A percentile compares a stretch with the other conserved stretches of the same genome.
These are phyloP conservation scores for Onychomys leucogaster DNA, from an alignment of 2,797 vertebrate genomes.

Conservation along the genomic window DNA sequence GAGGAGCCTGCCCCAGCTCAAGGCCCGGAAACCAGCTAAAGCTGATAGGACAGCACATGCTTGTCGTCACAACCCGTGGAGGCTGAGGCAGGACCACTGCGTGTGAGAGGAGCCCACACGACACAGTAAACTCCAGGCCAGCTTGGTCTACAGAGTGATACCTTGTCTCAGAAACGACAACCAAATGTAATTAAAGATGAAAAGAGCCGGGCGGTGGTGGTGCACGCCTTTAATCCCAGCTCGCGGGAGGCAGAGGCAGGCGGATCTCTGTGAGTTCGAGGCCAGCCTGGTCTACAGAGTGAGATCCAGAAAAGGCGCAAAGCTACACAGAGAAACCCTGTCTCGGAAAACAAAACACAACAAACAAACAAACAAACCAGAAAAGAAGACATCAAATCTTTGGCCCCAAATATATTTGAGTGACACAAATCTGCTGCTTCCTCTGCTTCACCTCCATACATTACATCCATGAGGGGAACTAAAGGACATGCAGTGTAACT, in stretches of 20 bases:
- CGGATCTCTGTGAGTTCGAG: too few species aligned
- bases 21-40: not conserved
- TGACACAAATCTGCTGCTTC: not conserved
- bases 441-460: not conserved
- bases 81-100: not conserved
- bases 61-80: not conserved
- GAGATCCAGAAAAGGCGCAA: too few species aligned
- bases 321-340: too few species aligned
- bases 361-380: too few species aligned
- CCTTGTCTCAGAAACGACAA: not conserved
- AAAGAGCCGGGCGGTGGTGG: too few species aligned
- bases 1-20: not conserved
- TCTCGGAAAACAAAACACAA: too few species aligned
- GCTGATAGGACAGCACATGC: not conserved
- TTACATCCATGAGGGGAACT: not conserved
- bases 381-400: constrained; percentile 15
- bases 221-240: too few species aligned
- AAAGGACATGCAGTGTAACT: not conserved
- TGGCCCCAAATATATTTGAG: not conserved
- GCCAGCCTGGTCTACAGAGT: too few species aligned
- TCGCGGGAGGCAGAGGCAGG: too few species aligned
- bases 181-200: not conserved
- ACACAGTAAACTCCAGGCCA: not conserved
- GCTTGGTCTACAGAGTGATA: not conserved
- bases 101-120: not conserved